These are phyloP conservation scores for Pantherophis vulpinus DNA, from an alignment of 2,797 vertebrate genomes.

Conservation along the genomic window DNA sequence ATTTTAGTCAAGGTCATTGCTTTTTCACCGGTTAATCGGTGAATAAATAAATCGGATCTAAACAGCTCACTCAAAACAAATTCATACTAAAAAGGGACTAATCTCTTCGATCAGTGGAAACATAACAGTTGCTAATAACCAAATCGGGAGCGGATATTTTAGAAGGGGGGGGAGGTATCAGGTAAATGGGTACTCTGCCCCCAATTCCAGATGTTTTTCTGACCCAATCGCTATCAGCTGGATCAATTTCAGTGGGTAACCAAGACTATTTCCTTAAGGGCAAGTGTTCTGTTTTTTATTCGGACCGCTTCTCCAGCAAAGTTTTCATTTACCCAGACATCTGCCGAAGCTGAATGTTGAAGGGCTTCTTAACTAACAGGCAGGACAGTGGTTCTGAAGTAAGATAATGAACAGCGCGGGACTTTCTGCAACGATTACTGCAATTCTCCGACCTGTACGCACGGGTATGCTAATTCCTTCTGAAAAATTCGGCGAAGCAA, in stretches of 20 bases:
- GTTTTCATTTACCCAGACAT: not conserved
- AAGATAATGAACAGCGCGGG: not conserved
- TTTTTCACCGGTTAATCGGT: not conserved
- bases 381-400: not conserved
- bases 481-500: not conserved
- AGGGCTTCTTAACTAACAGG: not conserved
- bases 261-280: not conserved
- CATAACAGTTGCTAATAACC: not conserved
- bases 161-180: not conserved
- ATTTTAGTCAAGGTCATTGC: not conserved
- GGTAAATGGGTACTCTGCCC: not conserved
- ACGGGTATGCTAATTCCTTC: not conserved
- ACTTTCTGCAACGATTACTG: not conserved
- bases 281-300: not conserved
- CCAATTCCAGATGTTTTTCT: not conserved
- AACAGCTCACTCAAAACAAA: not conserved
- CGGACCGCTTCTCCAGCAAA: not conserved
- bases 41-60: not conserved
- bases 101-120: not conserved
- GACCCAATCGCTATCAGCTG: not conserved
- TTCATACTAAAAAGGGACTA: not conserved
- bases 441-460: not conserved
- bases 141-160: not conserved
- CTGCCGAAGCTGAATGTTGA: not conserved
- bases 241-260: not conserved